Evolutionary conservation across 2,797 vertebrate genomes (phyloP), one percentile per base, ranked within the genome.

Genomic region (Leptodactylus fallax): DNA sequence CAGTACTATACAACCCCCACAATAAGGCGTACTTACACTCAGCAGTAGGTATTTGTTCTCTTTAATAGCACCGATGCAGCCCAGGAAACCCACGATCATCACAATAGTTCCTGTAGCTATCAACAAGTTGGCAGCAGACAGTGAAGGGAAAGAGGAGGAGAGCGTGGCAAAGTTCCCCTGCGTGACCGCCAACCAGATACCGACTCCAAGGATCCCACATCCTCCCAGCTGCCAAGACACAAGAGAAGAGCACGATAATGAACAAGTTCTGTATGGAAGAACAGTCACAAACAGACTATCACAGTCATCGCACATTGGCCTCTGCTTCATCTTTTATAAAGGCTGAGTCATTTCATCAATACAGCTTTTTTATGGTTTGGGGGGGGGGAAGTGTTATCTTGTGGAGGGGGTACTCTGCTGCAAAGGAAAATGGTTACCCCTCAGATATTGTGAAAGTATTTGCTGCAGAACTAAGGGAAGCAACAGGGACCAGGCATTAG

Each of bases 131-230:
- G 98, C 98, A 27, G 98, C 98, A 11, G 98, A 99, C 91, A 99
- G 93, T 23, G 98, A 98, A 0, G 98, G 98, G 90, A 99, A 96
- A 87, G 98, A 99, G 17, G 98, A 96, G 8, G 98, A 99, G 51
- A 99, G 96, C 0, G 98, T 99, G 91, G 98, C 98, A 61, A 99
- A 99, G 95, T 97, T 99, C 23, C 98, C 98, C 93, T 99, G 98
- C 58, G 98, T 99, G 93, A 98, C 98, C 0, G 98, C 98, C 92
- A 99, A 94, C 98, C 98, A 99, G 91, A 99, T 97, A 85, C 98
- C 98, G 0, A 99, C 98, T 5, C 98, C 98, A 23, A 99, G 96
- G 87, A 99, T 97, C 82, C 98, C 98, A 92, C 98, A 99, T 92
- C 98, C 98, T 83, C 98, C 98, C 92, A 99, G 90, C 98, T 99